Conservation (phyloP, 2,797 vertebrate species). For the Sebastes matsubarae region DNA sequence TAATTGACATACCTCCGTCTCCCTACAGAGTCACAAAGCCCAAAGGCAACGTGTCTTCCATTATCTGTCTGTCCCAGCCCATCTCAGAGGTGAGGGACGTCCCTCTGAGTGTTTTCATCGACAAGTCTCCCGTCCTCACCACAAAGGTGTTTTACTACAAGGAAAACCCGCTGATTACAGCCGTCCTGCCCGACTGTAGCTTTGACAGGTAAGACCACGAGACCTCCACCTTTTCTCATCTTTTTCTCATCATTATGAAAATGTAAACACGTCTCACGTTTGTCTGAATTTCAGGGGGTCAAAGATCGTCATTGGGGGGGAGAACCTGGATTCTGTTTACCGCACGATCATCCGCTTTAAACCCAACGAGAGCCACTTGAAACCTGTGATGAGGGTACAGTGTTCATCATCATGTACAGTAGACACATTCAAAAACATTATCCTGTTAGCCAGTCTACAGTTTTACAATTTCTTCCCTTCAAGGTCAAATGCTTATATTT, state of each 20-base stretch:
- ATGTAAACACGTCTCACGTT: neutral
- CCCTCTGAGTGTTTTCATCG: slow-evolving; percentile 85
- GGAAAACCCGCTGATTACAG: slow-evolving; percentile 85
- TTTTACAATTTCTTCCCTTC: neutral
- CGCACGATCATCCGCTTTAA: slow-evolving; percentile 84
- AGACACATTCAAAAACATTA: neutral
- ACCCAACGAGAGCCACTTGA: slow-evolving; percentile 80
- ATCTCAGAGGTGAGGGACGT: slow-evolving; percentile 79
- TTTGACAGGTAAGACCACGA: slow-evolving; percentile 81
- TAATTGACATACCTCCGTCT: slow-evolving; percentile 5
- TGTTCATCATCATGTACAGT: neutral
- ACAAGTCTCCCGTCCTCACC: slow-evolving; percentile 81
- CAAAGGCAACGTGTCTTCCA: slow-evolving; percentile 73
- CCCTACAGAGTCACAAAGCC: slow-evolving; percentile 68
- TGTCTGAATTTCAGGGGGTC: slow-evolving; percentile 82
- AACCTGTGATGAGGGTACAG: slow-evolving; percentile 76
- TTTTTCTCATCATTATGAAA: neutral
- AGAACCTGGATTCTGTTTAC: slow-evolving; percentile 90
- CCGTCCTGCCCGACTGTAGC: slow-evolving; percentile 87
- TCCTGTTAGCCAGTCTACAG: neutral
- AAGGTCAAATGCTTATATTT: too few relatives aligned
- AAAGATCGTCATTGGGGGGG: slow-evolving; percentile 86
- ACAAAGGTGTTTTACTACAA: slow-evolving; percentile 87
- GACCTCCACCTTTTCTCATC: neutral
- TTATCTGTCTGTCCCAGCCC: slow-evolving; percentile 78